These are phyloP conservation scores for Cosmopolites sordidus DNA, from an alignment of 2,888 invertebrate species.

Conservation along the genomic window DNA sequence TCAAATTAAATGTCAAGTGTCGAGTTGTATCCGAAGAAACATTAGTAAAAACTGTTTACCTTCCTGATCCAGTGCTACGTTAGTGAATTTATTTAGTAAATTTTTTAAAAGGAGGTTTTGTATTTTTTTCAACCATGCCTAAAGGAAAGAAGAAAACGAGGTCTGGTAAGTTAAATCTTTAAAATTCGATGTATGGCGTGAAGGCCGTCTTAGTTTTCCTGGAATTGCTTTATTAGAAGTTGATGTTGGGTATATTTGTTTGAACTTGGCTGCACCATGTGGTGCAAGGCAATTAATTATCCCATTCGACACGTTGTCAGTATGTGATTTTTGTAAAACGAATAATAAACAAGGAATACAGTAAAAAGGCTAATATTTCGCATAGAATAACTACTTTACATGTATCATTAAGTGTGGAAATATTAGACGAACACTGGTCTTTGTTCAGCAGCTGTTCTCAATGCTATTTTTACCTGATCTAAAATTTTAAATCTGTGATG, in stretches of 20 bases:
- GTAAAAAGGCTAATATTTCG: no score
- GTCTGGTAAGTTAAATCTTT: slow-evolving; percentile 55
- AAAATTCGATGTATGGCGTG: no score
- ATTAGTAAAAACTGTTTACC: slow-evolving; percentile 71
- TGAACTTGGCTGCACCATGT: no score
- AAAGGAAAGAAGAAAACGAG: slow-evolving; percentile 74
- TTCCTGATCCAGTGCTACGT: slow-evolving; percentile 70
- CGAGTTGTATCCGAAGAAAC: slow-evolving; percentile 66
- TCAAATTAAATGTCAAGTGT: slow-evolving; percentile 68
- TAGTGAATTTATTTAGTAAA: slow-evolving; percentile 56
- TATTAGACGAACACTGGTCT: neutral
- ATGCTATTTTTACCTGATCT: neutral
- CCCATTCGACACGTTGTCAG: no score
- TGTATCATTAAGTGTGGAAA: neutral
- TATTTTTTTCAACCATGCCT: slow-evolving; percentile 58
- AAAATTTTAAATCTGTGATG: neutral
- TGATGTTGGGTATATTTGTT: no score
- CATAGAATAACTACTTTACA: no score
- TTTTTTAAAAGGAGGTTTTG: slow-evolving; percentile 44
- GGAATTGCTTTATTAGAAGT: no score
- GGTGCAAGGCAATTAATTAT: no score
- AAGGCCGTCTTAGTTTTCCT: no score
- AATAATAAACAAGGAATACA: no score
- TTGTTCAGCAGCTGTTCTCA: neutral
- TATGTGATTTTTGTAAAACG: no score